phyloP scores from a whole-genome alignment of 2,797 vertebrate species.

The Agapornis canus region DNA sequence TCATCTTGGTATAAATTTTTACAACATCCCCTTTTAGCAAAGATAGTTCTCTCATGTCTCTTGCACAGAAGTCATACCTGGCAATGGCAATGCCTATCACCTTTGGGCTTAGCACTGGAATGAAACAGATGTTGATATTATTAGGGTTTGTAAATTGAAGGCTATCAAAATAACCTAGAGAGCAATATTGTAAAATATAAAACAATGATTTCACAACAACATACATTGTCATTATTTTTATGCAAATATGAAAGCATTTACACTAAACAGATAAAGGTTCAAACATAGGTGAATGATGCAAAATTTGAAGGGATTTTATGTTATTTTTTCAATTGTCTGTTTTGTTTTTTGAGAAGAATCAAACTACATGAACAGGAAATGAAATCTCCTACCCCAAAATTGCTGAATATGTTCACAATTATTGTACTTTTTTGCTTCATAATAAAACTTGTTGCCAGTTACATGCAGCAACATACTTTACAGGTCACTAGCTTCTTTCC shows the following conservation, averaged over 20 bases:
- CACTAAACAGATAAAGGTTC: background rate
- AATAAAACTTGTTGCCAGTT: slow-evolving; percentile 2
- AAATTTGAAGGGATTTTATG: background rate
- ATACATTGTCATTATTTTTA: background rate
- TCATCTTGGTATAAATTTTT: slow-evolving; percentile 95
- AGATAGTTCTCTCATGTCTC: slow-evolving; percentile 93
- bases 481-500: slow-evolving; percentile 34
- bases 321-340: background rate
- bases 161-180: background rate
- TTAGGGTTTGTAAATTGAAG: background rate
- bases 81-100: slow-evolving; percentile 94
- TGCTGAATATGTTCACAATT: background rate
- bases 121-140: background rate
- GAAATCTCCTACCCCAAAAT: background rate
- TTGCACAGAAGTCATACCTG: slow-evolving; percentile 95
- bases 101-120: slow-evolving; percentile 89
- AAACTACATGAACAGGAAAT: background rate
- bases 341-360: background rate
- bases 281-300: background rate
- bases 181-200: background rate
- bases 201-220: background rate
- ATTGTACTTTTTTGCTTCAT: background rate
- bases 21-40: slow-evolving; percentile 93
- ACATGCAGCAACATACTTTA: slow-evolving; percentile 20
- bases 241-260: background rate